These are phyloP conservation scores for Deilephila elpenor DNA, from an alignment of 2,888 invertebrate genomes.

Conservation along the genomic window DNA sequence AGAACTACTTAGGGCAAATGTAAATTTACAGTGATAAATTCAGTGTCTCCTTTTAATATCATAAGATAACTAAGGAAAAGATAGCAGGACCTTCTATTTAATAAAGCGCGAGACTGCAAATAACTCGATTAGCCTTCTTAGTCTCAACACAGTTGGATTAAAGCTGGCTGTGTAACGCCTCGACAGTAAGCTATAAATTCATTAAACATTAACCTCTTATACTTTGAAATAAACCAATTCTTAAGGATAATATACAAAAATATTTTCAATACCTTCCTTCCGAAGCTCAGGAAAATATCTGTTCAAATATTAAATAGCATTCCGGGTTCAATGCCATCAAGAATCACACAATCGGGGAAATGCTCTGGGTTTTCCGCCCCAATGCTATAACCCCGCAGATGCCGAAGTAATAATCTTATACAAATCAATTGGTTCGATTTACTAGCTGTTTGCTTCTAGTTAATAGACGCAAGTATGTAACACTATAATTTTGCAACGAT, in stretches of 20 bases:
- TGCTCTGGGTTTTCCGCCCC: constrained; percentile 59
- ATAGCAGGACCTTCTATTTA: background rate
- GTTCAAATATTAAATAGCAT: constrained; percentile 56
- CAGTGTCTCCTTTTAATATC: background rate
- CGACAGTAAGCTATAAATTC: background rate
- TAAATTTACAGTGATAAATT: background rate
- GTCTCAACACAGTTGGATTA: constrained; percentile 7
- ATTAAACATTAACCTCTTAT: background rate
- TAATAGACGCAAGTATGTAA: constrained; percentile 1
- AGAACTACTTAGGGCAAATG: background rate
- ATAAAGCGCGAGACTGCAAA: constrained; percentile 16
- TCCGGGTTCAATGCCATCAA: constrained; percentile 59
- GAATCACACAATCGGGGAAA: constrained; percentile 49
- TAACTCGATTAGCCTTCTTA: constrained; percentile 22
- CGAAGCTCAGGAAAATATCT: constrained; percentile 31
- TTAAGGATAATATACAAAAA: background rate
- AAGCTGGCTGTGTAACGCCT: constrained; percentile 6
- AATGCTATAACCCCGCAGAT: constrained; percentile 56
- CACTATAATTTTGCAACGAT: constrained; percentile 25
- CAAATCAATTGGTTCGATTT: constrained; percentile 52
- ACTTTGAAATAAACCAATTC: background rate
- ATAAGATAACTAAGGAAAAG: background rate
- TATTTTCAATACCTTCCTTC: constrained; percentile 20
- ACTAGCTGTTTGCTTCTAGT: constrained; percentile 48
- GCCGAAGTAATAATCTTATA: constrained; percentile 59